A percentile compares a stretch with the other conserved stretches of the same genome.
Conservation (phyloP, 2,113 vertebrate genomes). For the Takifugu bimaculatus region DNA sequence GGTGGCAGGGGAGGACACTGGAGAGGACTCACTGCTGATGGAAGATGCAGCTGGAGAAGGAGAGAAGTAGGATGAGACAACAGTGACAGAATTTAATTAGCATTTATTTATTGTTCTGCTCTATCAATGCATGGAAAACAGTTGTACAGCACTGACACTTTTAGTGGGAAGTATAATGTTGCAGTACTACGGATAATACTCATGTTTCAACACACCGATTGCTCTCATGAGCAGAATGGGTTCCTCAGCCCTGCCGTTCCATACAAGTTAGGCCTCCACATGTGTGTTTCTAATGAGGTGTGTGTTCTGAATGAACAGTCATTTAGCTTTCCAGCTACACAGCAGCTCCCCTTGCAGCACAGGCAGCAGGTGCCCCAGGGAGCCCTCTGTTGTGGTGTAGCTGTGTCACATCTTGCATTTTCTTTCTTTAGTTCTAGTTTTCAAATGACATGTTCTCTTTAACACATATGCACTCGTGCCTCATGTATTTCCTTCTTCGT, state of each 20-base stretch:
- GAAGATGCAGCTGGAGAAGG: slow-evolving; percentile 81
- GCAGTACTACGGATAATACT: no score
- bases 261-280: slow-evolving; percentile 7
- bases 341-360: slow-evolving; percentile 4
- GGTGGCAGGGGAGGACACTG: slow-evolving; percentile 94
- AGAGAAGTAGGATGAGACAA: slow-evolving; percentile 1
- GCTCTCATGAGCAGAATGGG: slow-evolving; percentile 26
- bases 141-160: no score
- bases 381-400: slow-evolving; percentile 49
- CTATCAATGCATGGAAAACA: not conserved
- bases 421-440: slow-evolving; percentile 32
- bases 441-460: slow-evolving; percentile 37
- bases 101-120: not conserved
- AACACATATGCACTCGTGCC: slow-evolving; percentile 14
- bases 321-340: slow-evolving; percentile 24
- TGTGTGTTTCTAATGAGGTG: no score
- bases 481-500: not conserved
- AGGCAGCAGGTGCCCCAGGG: slow-evolving; percentile 63
- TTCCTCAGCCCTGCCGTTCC: slow-evolving; percentile 47
- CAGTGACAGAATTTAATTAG: not conserved
- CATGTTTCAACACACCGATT: no score
- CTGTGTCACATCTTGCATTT: slow-evolving; percentile 52
- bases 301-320: slow-evolving; percentile 33
- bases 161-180: slow-evolving; percentile 13
- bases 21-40: slow-evolving; percentile 97